These are phyloP conservation scores for Emmelina monodactyla DNA, from an alignment of 2,888 invertebrate species.

Conservation along the genomic window DNA sequence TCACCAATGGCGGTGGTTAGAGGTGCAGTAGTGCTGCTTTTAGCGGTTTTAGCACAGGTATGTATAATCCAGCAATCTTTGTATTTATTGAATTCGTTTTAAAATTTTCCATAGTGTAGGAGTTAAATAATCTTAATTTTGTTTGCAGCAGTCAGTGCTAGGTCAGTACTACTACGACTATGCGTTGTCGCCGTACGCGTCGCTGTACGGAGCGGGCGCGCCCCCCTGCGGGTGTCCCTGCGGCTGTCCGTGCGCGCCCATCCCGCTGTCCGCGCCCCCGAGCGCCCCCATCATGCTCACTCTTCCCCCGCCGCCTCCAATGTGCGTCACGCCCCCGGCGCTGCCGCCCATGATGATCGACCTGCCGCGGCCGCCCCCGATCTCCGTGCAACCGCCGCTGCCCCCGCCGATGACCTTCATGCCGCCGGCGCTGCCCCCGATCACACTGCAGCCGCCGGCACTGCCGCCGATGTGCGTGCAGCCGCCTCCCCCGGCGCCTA, in stretches of 20 bases:
- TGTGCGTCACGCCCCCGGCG: constrained; percentile 34
- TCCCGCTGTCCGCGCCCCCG: constrained; percentile 19
- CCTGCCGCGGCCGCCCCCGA: constrained; percentile 32
- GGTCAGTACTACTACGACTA: no score
- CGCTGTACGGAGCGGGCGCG: not conserved
- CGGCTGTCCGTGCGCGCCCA: not conserved
- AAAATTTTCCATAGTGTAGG: not conserved
- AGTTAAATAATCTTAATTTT: constrained; percentile 6
- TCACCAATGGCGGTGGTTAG: not conserved
- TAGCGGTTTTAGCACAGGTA: not conserved
- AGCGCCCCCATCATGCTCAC: constrained; percentile 31
- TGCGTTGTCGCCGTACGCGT: not conserved
- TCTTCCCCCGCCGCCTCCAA: constrained; percentile 38
- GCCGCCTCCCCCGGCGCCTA: constrained; percentile 34
- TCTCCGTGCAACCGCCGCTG: constrained; percentile 32
- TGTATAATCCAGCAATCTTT: not conserved
- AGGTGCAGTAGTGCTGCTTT: not conserved
- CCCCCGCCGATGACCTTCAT: constrained; percentile 42
- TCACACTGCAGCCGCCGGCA: constrained; percentile 30
- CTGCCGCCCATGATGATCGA: constrained; percentile 37
- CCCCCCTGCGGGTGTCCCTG: not conserved
- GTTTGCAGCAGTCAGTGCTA: constrained; percentile 29
- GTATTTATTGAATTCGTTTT: not conserved
- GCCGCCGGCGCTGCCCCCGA: constrained; percentile 30
- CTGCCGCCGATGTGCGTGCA: constrained; percentile 41